A percentile compares a stretch with the other conserved stretches of the same genome.
These are phyloP conservation scores for Atherinomorus stipes DNA, from an alignment of 2,113 vertebrate genomes.

Conservation along the genomic window DNA sequence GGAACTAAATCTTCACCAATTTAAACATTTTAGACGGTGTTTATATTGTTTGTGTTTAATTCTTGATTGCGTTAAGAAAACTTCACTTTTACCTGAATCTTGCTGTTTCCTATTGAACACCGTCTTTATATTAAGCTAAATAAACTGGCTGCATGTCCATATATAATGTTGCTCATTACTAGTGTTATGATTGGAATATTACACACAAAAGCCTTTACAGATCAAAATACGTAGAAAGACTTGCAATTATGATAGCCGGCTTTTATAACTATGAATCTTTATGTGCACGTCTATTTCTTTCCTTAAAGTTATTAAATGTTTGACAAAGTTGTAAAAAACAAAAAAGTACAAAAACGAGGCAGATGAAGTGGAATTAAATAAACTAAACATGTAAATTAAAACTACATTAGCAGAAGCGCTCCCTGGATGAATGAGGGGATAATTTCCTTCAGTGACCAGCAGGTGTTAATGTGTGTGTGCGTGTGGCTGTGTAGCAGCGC, in stretches of 20 bases:
- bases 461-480: conserved; percentile 28
- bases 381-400: conserved; percentile 6
- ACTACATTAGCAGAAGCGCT: neutral
- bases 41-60: no score
- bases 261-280: no score
- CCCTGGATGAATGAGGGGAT: conserved; percentile 2
- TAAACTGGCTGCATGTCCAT: neutral
- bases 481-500: neutral
- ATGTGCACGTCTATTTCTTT: neutral
- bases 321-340: neutral
- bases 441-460: conserved; percentile 6
- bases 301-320: conserved; percentile 9
- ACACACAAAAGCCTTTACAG: neutral
- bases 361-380: neutral
- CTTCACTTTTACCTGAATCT: neutral
- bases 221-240: neutral
- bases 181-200: neutral
- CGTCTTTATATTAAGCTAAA: neutral
- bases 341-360: neutral
- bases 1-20: no score
- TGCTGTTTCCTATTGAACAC: neutral
- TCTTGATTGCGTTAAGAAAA: no score
- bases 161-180: no score
- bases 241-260: no score
- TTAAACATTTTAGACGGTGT: no score